Conservation (phyloP, 1,140 invertebrate genomes). For the Asbolus verrucosus region DNA sequence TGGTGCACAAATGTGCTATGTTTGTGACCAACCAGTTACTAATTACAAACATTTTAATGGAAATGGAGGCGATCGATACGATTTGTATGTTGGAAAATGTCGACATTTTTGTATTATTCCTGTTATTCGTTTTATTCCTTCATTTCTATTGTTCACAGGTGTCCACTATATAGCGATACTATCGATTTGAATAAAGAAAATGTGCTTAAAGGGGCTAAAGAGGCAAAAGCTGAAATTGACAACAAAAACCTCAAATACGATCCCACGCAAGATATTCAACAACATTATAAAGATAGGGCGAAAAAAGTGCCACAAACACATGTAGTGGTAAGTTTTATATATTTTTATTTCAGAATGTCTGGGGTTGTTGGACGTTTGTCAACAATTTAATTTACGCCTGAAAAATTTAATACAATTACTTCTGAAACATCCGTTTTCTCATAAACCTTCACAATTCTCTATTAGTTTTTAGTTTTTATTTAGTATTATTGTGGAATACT, state of each 20-base stretch:
- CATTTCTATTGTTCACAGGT: slow-evolving; percentile 51
- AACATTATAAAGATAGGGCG: slow-evolving; percentile 41
- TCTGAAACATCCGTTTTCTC: too few relatives aligned
- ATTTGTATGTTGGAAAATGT: slow-evolving; percentile 18
- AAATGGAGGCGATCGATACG: slow-evolving; percentile 57
- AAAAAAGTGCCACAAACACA: neutral
- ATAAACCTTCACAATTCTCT: too few relatives aligned
- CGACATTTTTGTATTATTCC: too few relatives aligned
- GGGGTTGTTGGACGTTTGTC: too few relatives aligned
- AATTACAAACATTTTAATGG: slow-evolving; percentile 74
- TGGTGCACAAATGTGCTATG: slow-evolving; percentile 77
- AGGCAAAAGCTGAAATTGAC: slow-evolving; percentile 57
- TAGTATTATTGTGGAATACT: too few relatives aligned
- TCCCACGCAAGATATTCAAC: slow-evolving; percentile 53
- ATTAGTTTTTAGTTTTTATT: too few relatives aligned
- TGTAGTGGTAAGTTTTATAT: neutral
- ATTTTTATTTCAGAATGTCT: too few relatives aligned
- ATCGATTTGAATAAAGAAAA: slow-evolving; percentile 53
- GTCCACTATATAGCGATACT: slow-evolving; percentile 58
- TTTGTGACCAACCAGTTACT: slow-evolving; percentile 71
- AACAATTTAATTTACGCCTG: too few relatives aligned
- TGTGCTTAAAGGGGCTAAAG: slow-evolving; percentile 49
- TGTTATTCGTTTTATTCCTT: slow-evolving; percentile 19
- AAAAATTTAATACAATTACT: too few relatives aligned
- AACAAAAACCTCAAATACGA: slow-evolving; percentile 58